phyloP scores from a whole-genome alignment of 2,797 vertebrate species.

The Mus minutoides region DNA sequence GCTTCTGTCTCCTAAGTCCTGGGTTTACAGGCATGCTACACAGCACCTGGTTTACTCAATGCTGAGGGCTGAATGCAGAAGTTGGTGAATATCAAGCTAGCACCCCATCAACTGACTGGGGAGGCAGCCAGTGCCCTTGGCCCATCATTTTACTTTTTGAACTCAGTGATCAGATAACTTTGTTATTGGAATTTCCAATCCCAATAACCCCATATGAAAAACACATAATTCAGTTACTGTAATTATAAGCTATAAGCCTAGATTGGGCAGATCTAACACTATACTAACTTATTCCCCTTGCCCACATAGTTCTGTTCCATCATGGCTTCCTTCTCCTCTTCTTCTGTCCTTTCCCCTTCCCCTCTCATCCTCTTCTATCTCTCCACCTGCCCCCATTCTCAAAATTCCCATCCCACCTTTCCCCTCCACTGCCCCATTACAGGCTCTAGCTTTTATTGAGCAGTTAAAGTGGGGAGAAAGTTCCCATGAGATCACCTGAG shows the following conservation, averaged over 20 bases:
- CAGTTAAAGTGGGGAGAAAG: background rate
- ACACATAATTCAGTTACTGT: background rate
- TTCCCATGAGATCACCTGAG: background rate
- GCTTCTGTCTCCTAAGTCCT: background rate
- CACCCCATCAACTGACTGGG: background rate
- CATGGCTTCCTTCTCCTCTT: background rate
- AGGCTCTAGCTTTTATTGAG: background rate
- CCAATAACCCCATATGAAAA: background rate
- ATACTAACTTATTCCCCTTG: background rate
- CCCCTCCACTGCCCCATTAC: too few species aligned
- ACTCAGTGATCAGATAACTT: background rate
- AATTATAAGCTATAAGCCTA: background rate
- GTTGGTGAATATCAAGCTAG: background rate
- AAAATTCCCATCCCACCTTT: too few species aligned
- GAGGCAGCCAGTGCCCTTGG: too few species aligned
- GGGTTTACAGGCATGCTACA: background rate
- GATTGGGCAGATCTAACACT: background rate
- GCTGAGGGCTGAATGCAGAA: background rate
- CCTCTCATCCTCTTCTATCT: too few species aligned
- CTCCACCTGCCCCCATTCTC: too few species aligned
- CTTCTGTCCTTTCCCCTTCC: too few species aligned
- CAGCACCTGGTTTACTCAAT: background rate
- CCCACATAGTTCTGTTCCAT: background rate
- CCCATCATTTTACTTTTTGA: slow-evolving; percentile 1
- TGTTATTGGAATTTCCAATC: background rate